A percentile compares a stretch with the other conserved stretches of the same genome.
Evolutionary conservation across 2,888 invertebrate genomes (phyloP).

Genomic region (Apantesis nais): DNA sequence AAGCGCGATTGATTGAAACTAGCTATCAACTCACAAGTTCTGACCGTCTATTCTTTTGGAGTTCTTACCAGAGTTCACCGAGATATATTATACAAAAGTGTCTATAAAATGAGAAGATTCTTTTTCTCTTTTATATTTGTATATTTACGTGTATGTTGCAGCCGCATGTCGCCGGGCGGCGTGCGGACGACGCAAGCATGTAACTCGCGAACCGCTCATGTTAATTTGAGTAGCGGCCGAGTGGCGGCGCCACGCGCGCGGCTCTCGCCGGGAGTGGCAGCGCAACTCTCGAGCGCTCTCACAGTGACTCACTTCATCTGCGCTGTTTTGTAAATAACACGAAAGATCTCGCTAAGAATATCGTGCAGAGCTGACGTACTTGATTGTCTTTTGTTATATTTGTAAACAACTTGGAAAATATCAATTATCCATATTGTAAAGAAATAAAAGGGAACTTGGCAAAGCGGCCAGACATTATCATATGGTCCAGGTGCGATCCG

Average conservation of each 20-base stretch:
- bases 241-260: neutral
- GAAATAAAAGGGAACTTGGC: too few species aligned
- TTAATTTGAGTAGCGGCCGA: conserved; percentile 14
- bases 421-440: too few species aligned
- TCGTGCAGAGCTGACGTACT: neutral
- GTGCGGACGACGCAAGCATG: neutral
- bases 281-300: conserved; percentile 11
- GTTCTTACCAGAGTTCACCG: neutral
- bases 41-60: neutral
- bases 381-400: too few species aligned
- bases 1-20: neutral
- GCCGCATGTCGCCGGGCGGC: neutral
- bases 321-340: conserved; percentile 3
- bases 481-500: too few species aligned
- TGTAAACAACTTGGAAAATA: too few species aligned
- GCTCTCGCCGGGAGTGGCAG: neutral
- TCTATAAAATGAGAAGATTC: neutral
- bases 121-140: neutral
- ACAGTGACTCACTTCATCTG: neutral
- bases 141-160: neutral
- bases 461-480: too few species aligned
- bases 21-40: neutral
- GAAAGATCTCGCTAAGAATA: neutral
- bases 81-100: too few species aligned
- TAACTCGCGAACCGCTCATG: conserved; percentile 2